A percentile compares a stretch with the other conserved stretches of the same genome.
phyloP scores from a whole-genome alignment of 2,888 invertebrate species.

The Blera fallax region DNA sequence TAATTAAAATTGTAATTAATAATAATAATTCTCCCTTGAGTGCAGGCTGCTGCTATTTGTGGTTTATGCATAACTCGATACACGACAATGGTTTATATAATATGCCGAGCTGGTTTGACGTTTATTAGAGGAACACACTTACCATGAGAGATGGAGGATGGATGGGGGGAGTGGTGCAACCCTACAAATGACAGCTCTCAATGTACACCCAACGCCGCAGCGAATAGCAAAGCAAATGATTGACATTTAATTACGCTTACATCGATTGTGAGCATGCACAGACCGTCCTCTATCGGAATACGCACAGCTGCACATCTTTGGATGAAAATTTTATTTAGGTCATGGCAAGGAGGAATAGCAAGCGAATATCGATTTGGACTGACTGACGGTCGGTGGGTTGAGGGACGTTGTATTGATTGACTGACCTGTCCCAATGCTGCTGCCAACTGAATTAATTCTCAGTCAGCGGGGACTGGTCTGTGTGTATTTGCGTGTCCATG shows the following conservation, averaged over 20 bases:
- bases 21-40: slow-evolving; percentile 60
- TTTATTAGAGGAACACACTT: not conserved
- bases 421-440: slow-evolving; percentile 69
- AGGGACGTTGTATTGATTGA: slow-evolving; percentile 55
- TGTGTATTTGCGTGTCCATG: not conserved
- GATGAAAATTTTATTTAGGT: slow-evolving; percentile 55
- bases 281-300: slow-evolving; percentile 7
- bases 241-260: slow-evolving; percentile 71
- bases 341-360: slow-evolving; percentile 58
- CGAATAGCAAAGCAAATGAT: slow-evolving; percentile 33
- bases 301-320: slow-evolving; percentile 64
- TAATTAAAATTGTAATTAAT: slow-evolving; percentile 58
- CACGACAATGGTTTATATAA: slow-evolving; percentile 34
- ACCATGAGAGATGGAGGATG: not conserved
- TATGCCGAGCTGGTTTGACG: not conserved
- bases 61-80: slow-evolving; percentile 37
- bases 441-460: slow-evolving; percentile 63
- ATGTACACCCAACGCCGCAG: slow-evolving; percentile 8
- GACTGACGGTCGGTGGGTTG: not conserved
- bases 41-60: slow-evolving; percentile 41
- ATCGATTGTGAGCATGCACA: slow-evolving; percentile 22
- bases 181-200: slow-evolving; percentile 35
- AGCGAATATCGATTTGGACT: slow-evolving; percentile 54
- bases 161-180: not conserved
- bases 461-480: slow-evolving; percentile 3